Base-by-base conservation (phyloP, 2,888 invertebrate genomes). In the Rhodophaea formosa region DNA sequence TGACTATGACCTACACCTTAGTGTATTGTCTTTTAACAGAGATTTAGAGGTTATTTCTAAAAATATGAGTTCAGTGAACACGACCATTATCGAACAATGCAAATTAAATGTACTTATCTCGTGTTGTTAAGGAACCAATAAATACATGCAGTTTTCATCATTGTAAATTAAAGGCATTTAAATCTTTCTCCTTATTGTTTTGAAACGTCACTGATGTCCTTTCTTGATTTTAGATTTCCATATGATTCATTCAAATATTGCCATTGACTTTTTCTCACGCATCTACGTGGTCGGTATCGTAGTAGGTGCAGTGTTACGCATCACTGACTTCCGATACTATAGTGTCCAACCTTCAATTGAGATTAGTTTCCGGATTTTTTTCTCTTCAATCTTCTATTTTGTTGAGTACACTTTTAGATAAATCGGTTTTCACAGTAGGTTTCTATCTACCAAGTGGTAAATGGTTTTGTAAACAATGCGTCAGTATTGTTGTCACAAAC, bases 251-350 rank as follows among this genome's bases (percentile, higher is more conserved):
- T 39, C 35, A 53, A 17, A 42, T n/a, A n/a, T 8, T 49, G 35
- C 47, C 35, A 39, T 55, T 29, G 23, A 30, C 30, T 45, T 47
- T 35, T 46, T 39, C 23, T 35, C 35, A 56, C 23, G 23, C 17
- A 45, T 62, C 57, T 62, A 64, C 65, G 68, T 64, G 64, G 62
- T 61, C 53, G 46, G 14, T 44, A 55, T 56, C 23, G 47, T 59
- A 56, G 60, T 61, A 62, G 61, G 60, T 58, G 54, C 51, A 55
- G 44, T 66, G 55, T 75, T 68, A 74, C 71, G 74, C 72, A 63
- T 70, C 70, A 62, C 54, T 65, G 62, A 68, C 74, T 78, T 75
- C 71, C 68, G 70, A 72, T 69, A 67, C 61, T 60, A 70, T 64
- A 61, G 53, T 69, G 60, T 64, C 56, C 67, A 77, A 65, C 80